Conservation (phyloP, 2,888 invertebrate species). For the Eupeodes luniger region DNA sequence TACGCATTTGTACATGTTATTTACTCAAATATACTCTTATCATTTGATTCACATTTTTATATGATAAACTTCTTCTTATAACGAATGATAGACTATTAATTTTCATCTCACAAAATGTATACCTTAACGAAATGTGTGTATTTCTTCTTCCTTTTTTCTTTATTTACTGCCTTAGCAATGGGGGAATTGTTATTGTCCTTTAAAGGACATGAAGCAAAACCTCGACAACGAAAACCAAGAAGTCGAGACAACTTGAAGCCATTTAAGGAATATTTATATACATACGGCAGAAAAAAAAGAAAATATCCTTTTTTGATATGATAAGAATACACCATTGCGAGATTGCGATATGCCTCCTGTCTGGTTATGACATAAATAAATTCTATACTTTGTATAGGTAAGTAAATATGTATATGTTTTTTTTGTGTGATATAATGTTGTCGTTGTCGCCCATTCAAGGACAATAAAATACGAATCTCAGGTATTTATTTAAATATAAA, state of each 20-base stretch:
- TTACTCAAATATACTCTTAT: neutral
- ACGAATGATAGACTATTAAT: conserved; percentile 8
- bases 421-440: neutral
- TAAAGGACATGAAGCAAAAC: neutral
- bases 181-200: neutral
- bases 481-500: neutral
- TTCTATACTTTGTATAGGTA: neutral
- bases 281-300: neutral
- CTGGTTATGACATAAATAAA: conserved; percentile 31
- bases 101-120: neutral
- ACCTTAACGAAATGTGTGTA: neutral
- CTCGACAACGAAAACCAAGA: neutral
- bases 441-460: conserved; percentile 17
- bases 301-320: conserved; percentile 7
- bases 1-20: too few species aligned
- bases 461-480: neutral
- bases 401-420: neutral
- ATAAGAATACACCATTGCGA: conserved; percentile 16
- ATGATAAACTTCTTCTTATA: neutral
- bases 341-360: conserved; percentile 8
- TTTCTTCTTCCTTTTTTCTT: neutral
- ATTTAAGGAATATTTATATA: conserved; percentile 14
- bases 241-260: conserved; percentile 8
- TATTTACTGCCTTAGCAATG: neutral
- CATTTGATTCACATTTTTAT: neutral